A percentile compares a stretch with the other conserved stretches of the same genome.
These are phyloP conservation scores for Leucophenga montana DNA, from an alignment of 2,888 invertebrate genomes.

Conservation along the genomic window DNA sequence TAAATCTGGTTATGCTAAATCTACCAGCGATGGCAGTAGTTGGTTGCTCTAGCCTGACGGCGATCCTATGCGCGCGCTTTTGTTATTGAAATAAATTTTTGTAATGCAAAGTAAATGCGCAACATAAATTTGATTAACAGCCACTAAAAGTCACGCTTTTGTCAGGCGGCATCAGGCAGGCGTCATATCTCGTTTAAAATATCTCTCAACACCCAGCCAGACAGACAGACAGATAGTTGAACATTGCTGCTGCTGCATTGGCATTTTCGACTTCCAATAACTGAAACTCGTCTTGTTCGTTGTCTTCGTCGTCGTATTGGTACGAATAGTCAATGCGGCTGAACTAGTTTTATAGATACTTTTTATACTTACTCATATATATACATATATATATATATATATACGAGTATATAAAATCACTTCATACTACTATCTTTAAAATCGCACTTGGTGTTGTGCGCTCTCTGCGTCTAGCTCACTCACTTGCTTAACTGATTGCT, in stretches of 20 bases:
- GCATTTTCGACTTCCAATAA: background rate
- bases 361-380: too few relatives aligned
- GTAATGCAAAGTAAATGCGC: slow-evolving; percentile 67
- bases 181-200: slow-evolving; percentile 66
- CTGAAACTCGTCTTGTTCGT: slow-evolving; percentile 1
- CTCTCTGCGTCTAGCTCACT: slow-evolving; percentile 14
- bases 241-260: slow-evolving; percentile 20
- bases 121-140: slow-evolving; percentile 70
- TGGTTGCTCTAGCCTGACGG: background rate
- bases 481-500: slow-evolving; percentile 35
- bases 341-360: slow-evolving; percentile 67
- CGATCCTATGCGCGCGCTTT: slow-evolving; percentile 18
- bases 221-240: background rate
- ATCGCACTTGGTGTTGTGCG: slow-evolving; percentile 38
- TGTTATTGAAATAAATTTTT: slow-evolving; percentile 63
- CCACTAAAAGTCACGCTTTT: slow-evolving; percentile 70
- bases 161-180: slow-evolving; percentile 51
- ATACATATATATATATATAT: too few relatives aligned
- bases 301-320: background rate
- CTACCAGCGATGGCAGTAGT: background rate
- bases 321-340: slow-evolving; percentile 22
- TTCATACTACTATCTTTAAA: slow-evolving; percentile 57
- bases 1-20: slow-evolving; percentile 5
- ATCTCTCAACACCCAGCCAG: slow-evolving; percentile 64
- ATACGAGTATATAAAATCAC: slow-evolving; percentile 56